Percentiles rank a stretch among this genome's conserved stretches.
Conservation (phyloP, 2,888 invertebrate species). For the Coremacera marginata region DNA sequence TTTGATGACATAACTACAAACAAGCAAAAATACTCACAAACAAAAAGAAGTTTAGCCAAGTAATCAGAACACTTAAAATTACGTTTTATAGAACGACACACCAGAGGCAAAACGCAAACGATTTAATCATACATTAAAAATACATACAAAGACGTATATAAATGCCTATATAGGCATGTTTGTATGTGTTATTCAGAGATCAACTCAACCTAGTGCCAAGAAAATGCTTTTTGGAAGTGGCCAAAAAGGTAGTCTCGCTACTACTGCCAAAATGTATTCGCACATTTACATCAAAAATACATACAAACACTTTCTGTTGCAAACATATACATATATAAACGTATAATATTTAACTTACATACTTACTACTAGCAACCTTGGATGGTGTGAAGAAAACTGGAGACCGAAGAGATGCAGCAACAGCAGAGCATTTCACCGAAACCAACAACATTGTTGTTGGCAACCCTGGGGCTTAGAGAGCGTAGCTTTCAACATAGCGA, state of each 20-base stretch:
- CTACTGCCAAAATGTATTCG: not conserved
- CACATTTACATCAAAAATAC: not conserved
- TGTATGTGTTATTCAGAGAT: slow-evolving; percentile 23
- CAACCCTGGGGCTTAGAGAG: not conserved
- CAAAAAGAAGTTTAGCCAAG: not conserved
- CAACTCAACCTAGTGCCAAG: not conserved
- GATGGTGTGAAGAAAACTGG: not conserved
- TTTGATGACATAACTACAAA: too few relatives aligned
- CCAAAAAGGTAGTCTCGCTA: not conserved
- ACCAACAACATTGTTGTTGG: not conserved
- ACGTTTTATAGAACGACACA: slow-evolving; percentile 14
- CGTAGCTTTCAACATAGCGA: slow-evolving; percentile 60
- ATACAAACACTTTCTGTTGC: too few relatives aligned
- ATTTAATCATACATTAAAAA: not conserved
- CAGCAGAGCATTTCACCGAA: not conserved
- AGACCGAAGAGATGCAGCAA: not conserved
- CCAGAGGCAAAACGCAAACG: slow-evolving; percentile 5
- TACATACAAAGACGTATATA: slow-evolving; percentile 49
- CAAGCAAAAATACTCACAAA: too few relatives aligned
- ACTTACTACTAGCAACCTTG: not conserved
- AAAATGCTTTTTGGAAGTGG: slow-evolving; percentile 9
- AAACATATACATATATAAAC: too few relatives aligned
- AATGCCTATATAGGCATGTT: slow-evolving; percentile 57
- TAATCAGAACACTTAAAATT: slow-evolving; percentile 15
- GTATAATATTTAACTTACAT: too few relatives aligned